These are phyloP conservation scores for Phyllostomus hastatus DNA, from an alignment of 2,113 vertebrate genomes.

Conservation along the genomic window DNA sequence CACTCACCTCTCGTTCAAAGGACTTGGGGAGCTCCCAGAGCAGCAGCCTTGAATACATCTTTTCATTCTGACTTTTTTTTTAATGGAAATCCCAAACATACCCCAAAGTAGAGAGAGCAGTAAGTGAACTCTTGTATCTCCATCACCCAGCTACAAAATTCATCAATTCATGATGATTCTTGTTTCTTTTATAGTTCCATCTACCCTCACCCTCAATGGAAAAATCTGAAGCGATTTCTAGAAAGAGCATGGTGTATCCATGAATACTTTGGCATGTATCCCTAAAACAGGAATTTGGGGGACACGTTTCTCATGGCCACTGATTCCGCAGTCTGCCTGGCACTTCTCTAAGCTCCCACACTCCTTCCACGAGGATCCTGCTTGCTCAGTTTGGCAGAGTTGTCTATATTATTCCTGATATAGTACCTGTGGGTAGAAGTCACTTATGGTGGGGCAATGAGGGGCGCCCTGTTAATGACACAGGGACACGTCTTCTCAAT, in stretches of 20 bases:
- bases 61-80: not conserved
- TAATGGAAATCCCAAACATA: not conserved
- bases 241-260: not conserved
- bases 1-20: not conserved
- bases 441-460: not conserved
- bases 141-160: not conserved
- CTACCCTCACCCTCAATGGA: not conserved
- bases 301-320: not conserved
- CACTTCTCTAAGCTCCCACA: not conserved
- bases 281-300: not conserved
- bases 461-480: not conserved
- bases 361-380: not conserved
- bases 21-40: not conserved
- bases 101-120: not conserved
- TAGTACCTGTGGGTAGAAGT: not conserved
- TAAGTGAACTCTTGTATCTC: not conserved
- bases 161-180: not conserved
- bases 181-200: not conserved
- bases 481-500: not conserved
- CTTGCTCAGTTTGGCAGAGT: not conserved
- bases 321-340: not conserved
- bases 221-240: not conserved
- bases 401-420: not conserved
- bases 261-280: constrained; percentile 21
- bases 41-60: not conserved